Evolutionary conservation across 2,797 vertebrate species (phyloP), one percentile per base, ranked within the genome.

Genomic region (Microctenopoma stevenorrisi): DNA sequence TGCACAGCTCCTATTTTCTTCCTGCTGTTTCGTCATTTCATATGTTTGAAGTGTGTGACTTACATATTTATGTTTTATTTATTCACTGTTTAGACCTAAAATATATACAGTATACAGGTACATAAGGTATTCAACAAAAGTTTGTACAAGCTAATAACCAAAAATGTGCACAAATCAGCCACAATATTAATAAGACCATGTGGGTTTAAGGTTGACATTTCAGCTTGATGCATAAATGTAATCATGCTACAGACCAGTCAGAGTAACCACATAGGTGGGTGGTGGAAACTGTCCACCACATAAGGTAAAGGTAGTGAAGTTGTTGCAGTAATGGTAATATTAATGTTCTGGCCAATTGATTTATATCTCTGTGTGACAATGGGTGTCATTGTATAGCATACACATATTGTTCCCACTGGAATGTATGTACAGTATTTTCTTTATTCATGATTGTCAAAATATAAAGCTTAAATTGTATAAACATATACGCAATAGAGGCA

Each of bases 51-150:
- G 33, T 35, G 33, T 35, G 33, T 35, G 11, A 59, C 33, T 73
- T 50, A 48, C n/a, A 33, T 87, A 82, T 87, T 84, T 86, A 88
- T 81, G 49, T 49, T 82, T 14, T 76, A 76, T 81, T 80, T 88
- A 89, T 89, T 87, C 79, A 82, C 86, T 76, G 50, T 54, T 69
- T 68, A 5, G 26, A 25, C 15, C 13, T 49, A 22, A 43, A 33
- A 35, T 58, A 53, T 60, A 33, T 37, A 35, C 48, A 61, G 16
- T 64, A 49, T 46, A 53, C 7, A 30, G 12, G 2, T 10, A 50
- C 18, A 38, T n/a, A 43, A n/a, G 72, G 42, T 65, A 35, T 68
- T 63, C 62, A 52, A 54, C 14, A 53, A 64, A 40, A 68, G 35
- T 33, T 11, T 38, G 71, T n/a, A 15, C 44, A 16, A 73, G 47